Base-by-base conservation (phyloP, 2,113 vertebrate species). In the Austrofundulus limnaeus region DNA sequence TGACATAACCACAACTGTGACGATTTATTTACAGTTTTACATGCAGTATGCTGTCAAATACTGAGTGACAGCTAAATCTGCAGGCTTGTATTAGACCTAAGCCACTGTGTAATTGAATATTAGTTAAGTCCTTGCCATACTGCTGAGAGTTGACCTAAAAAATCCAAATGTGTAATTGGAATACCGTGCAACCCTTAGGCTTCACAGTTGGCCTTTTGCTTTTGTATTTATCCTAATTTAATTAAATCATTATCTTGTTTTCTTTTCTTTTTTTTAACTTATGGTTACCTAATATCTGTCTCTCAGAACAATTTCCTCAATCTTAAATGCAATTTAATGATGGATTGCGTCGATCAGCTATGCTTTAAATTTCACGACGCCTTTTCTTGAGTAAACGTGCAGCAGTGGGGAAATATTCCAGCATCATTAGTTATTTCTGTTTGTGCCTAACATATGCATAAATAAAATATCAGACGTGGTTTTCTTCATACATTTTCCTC, bases 61-160 rank as follows among this genome's bases (percentile, higher is more conserved):
- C 76, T 72, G 71, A 82, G 63, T 62, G 81, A 75, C 64, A 47
- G 78, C 82, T 87, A 86, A 85, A 80, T 89, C 75, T 81, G 54
- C 57, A 28, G 70, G 67, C 61, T 82, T 82, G 65, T 60, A 82
- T 83, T 71, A 72, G 59, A 72, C 78, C 86, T 86, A 85, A 87
- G 76, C 77, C 63, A 60, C 52, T 76, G 78, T 90, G 85, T 87
- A 87, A 90, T 87, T 85, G 77, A 88, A 90, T 86, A 88, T 86
- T 83, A 82, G 80, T 82, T 75, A 78, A 87, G 86, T 83, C 82
- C 78, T 62, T 11, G 19, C 42, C 24, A 51, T 69, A 60, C 73
- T 70, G 71, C 78, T 68, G 82, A 77, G 83, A 82, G 61, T 70
- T 86, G 82, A 85, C 86, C 86, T 71, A 67, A 51, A 88, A 64